Conservation (phyloP, 1,140 invertebrate species). For the Marisa cornuarietis region DNA sequence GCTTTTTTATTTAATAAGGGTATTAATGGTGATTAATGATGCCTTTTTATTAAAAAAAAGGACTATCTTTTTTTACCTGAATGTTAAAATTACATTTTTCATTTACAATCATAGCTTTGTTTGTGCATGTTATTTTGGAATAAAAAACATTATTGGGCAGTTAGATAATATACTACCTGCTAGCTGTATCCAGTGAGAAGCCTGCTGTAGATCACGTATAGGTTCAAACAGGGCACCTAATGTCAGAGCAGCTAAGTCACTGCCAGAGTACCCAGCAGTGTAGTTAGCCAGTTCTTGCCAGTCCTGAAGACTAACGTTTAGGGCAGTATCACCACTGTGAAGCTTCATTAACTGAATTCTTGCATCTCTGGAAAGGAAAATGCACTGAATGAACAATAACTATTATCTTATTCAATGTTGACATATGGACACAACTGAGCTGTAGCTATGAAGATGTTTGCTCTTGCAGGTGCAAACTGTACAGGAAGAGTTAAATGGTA, state of each 20-base stretch:
- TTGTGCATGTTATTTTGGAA: too few relatives aligned
- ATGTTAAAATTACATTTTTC: too few relatives aligned
- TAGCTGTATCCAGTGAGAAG: constrained; percentile 53
- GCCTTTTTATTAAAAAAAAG: too few relatives aligned
- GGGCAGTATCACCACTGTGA: constrained; percentile 44
- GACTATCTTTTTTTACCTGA: too few relatives aligned
- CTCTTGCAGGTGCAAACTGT: too few relatives aligned
- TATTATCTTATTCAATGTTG: too few relatives aligned
- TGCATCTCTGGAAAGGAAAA: constrained; percentile 46
- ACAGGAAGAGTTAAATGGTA: too few relatives aligned
- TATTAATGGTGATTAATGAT: too few relatives aligned
- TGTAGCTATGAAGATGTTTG: too few relatives aligned
- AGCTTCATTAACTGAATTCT: constrained; percentile 60
- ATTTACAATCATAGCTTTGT: too few relatives aligned
- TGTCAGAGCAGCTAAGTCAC: constrained; percentile 69
- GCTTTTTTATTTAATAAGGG: too few relatives aligned
- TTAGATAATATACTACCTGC: constrained; percentile 31
- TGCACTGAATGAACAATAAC: background rate
- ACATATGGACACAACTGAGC: too few relatives aligned
- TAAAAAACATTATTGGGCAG: background rate
- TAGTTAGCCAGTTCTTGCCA: constrained; percentile 66
- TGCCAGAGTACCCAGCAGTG: constrained; percentile 71
- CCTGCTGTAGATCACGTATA: constrained; percentile 66
- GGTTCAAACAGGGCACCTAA: constrained; percentile 69
- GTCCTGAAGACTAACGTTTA: constrained; percentile 51